Base-by-base conservation (phyloP, 2,888 invertebrate genomes). In the Agrilus cyanescens region DNA sequence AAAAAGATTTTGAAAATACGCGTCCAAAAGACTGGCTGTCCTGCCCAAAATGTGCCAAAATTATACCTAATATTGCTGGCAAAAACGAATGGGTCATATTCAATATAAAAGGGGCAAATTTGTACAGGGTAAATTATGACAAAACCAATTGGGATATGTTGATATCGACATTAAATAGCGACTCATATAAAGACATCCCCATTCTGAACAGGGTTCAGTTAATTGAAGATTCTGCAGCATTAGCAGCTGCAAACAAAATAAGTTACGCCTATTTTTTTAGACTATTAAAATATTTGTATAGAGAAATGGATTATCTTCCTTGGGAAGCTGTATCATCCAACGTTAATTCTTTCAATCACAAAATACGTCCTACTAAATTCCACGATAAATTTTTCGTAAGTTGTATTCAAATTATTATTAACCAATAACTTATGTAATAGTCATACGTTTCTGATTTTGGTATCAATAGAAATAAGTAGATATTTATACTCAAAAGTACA, bases 51-150 rank as follows among this genome's bases (percentile, higher is more conserved):
- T 34, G 44, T 30, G 37, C 47, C 0, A 53, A 55, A 7, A 40
- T 45, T 14, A 43, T 52, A 7, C 46, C 4, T 38, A 50, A 58
- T 57, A 67, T 74, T 39, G 68, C 76, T 0, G 58, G 53, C 0
- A 48, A 63, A 0, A 62, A 74, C 16, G 69, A 80, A 46, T 86
- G 85, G 82, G 60, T 85, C 15, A 69, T 86, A 25, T 78, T 85
- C 61, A 87, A 87, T 56, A 63, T 80, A 1, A 78, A 85, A 53
- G 74, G 85, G 67, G 72, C 82, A 15, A 80, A 7, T 0, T 68
- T 78, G 0, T 85, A 82, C 65, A 77, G 82, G 46, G 80, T 87
- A 35, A 85, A 84, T 65, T 88, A 88, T 60, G 86, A 87, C 59
- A 57, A 66, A 3, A 68, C 72, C 40, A 87, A 87, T 65, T 88